Evolutionary conservation across 92 coral and sea anemone genomes (phyloP).

Genomic region (Chrysogorgia sp.): DNA sequence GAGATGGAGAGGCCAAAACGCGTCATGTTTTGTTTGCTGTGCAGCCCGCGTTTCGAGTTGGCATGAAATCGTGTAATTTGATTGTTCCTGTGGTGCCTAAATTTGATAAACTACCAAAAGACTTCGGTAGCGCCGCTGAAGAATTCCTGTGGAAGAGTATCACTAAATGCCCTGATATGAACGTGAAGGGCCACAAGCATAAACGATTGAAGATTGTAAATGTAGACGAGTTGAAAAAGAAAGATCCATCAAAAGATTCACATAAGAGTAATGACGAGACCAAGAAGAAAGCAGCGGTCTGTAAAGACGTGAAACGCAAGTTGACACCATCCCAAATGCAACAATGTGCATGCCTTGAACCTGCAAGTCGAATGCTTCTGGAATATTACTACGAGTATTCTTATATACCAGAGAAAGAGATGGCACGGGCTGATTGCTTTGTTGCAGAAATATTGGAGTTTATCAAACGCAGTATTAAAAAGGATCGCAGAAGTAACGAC

Average conservation of each 20-base stretch:
- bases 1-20: neutral
- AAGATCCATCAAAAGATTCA: neutral
- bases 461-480: constrained; percentile 18
- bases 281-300: too few relatives aligned
- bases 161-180: neutral
- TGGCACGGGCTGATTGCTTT: neutral
- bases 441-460: constrained; percentile 1
- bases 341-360: neutral
- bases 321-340: neutral
- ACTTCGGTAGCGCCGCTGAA: neutral
- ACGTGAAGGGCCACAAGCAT: neutral
- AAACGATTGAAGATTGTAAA: neutral
- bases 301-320: neutral
- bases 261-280: neutral
- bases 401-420: neutral
- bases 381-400: neutral
- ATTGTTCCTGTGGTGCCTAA: neutral
- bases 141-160: constrained; percentile 2
- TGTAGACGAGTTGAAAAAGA: neutral
- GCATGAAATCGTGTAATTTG: neutral
- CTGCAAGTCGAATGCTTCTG: constrained; percentile 17
- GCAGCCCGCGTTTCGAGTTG: neutral
- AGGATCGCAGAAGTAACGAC: constrained; percentile 4
- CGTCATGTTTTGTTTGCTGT: neutral
- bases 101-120: too few relatives aligned